Base-by-base conservation (phyloP, 2,888 invertebrate genomes). In the Caenorhabditis imperialis region DNA sequence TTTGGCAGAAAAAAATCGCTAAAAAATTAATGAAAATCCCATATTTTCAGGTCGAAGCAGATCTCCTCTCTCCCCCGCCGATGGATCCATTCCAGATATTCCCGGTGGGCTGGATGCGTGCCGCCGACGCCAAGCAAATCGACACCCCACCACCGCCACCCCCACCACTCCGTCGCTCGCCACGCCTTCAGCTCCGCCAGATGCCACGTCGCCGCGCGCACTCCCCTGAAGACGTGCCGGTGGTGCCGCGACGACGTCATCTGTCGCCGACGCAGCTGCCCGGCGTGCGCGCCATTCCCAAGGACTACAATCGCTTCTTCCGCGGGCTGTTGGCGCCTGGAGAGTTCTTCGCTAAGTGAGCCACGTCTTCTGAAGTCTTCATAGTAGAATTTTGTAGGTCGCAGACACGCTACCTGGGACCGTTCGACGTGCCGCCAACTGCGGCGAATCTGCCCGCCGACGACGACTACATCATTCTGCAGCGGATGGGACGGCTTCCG, bases 401-500 rank as follows among this genome's bases (percentile, higher is more conserved):
- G 12, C 51, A 53, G 22, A 47, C 74, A 6, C 50, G 62, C 16
- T 74, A 69, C 40, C 54, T 74, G 7, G 74, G 74, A 10, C 74
- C 74, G 10, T 74, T 69, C 44, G 47, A 50, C 1, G 23, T 20
- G 5, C 45, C 53, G 47, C 74, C 74, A 3, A 62, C 51, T 3
- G 53, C n/a, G 18, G 55, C 22, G 3, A 37, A 33, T 3, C 22
- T 74, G n/a, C 74, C 74, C 2, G 35, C 54, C 1, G 25, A 23
- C 18, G 74, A 74, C 40, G 57, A 53, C 4, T 74, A 62, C 53
- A 55, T 74, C 37, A 62, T 74, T 47, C 57, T 74, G 10, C 74
- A 74, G 27, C 22, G 76, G 47, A 76, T 76, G 76, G 76, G 76
- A 42, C 76, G 72, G 3, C 69, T 76, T n/a, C 76, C 76, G 16